Evolutionary conservation across 2,888 invertebrate genomes (phyloP).

Genomic region (Ennomos quercinarius): DNA sequence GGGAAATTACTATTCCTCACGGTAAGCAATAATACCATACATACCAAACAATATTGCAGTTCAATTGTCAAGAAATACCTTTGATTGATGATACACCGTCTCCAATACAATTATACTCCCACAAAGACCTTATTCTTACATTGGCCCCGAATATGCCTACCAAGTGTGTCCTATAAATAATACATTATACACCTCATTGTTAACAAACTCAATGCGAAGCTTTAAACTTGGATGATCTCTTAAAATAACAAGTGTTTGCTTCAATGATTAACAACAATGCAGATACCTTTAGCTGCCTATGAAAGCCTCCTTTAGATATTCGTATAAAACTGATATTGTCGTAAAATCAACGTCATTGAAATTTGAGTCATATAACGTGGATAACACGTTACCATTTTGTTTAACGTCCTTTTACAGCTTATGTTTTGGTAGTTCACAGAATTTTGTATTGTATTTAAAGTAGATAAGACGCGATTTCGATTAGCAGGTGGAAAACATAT

Average conservation of each 20-base stretch:
- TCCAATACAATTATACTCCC: constrained; percentile 58
- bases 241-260: constrained; percentile 87
- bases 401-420: neutral
- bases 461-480: constrained; percentile 41
- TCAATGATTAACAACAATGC: constrained; percentile 85
- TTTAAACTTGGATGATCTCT: constrained; percentile 85
- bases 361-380: neutral
- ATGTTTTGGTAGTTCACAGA: neutral
- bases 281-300: constrained; percentile 82
- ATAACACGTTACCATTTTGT: constrained; percentile 32
- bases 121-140: constrained; percentile 56
- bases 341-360: constrained; percentile 1
- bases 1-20: constrained; percentile 40
- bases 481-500: constrained; percentile 37
- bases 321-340: constrained; percentile 46
- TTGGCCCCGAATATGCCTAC: constrained; percentile 76
- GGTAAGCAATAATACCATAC: constrained; percentile 43
- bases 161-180: constrained; percentile 83
- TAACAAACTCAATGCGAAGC: constrained; percentile 72
- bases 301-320: constrained; percentile 68
- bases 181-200: constrained; percentile 82
- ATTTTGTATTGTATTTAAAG: constrained; percentile 32
- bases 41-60: constrained; percentile 57
- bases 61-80: constrained; percentile 68
- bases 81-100: constrained; percentile 71